phyloP scores from a whole-genome alignment of 2,113 vertebrate genomes.

The Dasyprocta punctata region DNA sequence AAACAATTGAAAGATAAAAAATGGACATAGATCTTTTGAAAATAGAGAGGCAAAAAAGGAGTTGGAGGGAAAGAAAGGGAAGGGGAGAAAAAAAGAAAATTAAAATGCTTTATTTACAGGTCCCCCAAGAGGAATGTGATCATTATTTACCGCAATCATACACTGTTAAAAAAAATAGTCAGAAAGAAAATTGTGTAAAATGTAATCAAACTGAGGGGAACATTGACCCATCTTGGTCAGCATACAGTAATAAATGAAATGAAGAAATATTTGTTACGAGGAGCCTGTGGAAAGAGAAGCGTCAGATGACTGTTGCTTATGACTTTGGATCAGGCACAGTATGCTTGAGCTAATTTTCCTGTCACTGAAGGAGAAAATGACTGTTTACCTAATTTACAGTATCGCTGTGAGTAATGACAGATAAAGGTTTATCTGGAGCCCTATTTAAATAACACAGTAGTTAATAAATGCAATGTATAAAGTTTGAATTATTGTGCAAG shows the following conservation, averaged over 20 bases:
- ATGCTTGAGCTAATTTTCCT: neutral
- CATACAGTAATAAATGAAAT: neutral
- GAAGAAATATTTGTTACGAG: neutral
- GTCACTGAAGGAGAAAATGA: neutral
- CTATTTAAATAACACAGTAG: neutral
- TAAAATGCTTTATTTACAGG: neutral
- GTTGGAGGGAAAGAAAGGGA: neutral
- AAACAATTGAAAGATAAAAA: neutral
- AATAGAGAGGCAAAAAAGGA: neutral
- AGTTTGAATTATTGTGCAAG: neutral
- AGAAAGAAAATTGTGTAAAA: neutral
- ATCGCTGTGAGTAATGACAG: neutral
- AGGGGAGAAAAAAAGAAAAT: neutral
- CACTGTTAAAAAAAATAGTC: neutral
- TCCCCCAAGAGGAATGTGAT: neutral
- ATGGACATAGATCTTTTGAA: neutral
- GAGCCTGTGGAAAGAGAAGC: neutral
- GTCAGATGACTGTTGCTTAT: neutral
- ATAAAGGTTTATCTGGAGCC: neutral
- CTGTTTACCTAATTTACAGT: neutral
- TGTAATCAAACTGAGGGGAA: neutral
- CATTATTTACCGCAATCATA: neutral
- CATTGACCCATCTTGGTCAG: neutral
- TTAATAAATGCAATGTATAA: neutral
- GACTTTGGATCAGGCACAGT: neutral